Conservation (phyloP, 2,888 invertebrate genomes). For the Pantelozetes paolii region DNA sequence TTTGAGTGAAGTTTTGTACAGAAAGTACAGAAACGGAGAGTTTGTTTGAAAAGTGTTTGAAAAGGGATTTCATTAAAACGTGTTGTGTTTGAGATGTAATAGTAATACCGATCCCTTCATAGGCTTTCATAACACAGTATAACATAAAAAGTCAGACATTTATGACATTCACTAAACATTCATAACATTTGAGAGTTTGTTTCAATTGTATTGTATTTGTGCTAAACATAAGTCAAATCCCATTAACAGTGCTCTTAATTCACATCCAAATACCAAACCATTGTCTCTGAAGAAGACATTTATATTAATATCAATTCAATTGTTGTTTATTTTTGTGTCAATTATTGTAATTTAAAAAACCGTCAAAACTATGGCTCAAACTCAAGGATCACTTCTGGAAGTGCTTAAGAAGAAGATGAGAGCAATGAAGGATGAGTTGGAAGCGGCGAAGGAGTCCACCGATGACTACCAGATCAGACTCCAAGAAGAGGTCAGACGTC, state of each 20-base stretch:
- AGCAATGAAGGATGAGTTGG: conserved; percentile 97
- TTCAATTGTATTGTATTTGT: conserved; percentile 3
- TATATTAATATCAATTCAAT: background rate
- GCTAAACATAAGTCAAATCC: background rate
- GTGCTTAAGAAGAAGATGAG: conserved; percentile 99
- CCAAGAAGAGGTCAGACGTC: conserved; percentile 89
- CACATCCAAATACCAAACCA: background rate
- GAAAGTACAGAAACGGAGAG: background rate
- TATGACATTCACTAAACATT: background rate
- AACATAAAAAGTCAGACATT: conserved; percentile 33
- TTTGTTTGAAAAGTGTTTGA: background rate
- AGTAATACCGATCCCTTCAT: background rate
- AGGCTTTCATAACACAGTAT: background rate
- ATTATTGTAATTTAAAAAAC: background rate
- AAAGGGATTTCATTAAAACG: background rate
- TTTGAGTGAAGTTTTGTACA: background rate
- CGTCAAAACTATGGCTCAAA: conserved; percentile 47
- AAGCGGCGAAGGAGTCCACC: conserved; percentile 94
- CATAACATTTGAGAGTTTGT: background rate
- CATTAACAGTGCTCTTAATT: conserved; percentile 11
- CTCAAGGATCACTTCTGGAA: conserved; percentile 80
- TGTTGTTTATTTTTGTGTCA: background rate
- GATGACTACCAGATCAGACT: conserved; percentile 92
- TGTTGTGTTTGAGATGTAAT: background rate
- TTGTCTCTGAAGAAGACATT: background rate